Base-by-base conservation (phyloP, 2,113 vertebrate species). In the Micromys minutus region DNA sequence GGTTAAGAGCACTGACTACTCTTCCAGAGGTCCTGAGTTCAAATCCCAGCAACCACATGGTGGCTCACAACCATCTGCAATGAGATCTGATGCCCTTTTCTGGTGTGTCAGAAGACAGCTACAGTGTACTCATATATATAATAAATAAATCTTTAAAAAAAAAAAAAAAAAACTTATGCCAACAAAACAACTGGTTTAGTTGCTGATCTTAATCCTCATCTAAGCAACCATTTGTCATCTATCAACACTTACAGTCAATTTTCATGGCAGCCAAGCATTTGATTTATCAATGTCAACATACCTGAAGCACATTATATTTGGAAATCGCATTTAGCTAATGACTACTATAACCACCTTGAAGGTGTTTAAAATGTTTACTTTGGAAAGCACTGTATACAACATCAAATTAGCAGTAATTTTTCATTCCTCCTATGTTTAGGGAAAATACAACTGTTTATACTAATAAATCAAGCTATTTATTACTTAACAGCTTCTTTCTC, bases 151-250 rank as follows among this genome's bases (percentile, higher is more conserved):
- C n/a, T n/a, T n/a, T n/a, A n/a, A n/a, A n/a, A n/a, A n/a, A n/a
- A n/a, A n/a, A n/a, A n/a, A n/a, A n/a, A n/a, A n/a, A n/a, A n/a
- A n/a, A n/a, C n/a, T 96, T 89, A 88, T 71, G 36, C 61, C 85
- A 93, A 7, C 1, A 83, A 80, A 81, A 80, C 67, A 92, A 87
- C 67, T 61, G 47, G 77, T 72, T 94, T 72, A 79, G 76, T 55
- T 95, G 88, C 50, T 15, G 47, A 42, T 91, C 89, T 95, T 96
- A 90, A 91, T 83, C 67, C 74, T 95, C 96, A 97, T 87, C 80
- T 81, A 96, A 89, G 71, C 29, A 93, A 94, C 7, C 4, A 83
- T 52, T 36, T 94, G 92, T 96, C 50, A 89, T 93, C 77, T 22
- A 95, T 67, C 92, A 90, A 89, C 47, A 95, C 21, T 75, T 89